Evolutionary conservation across 2,113 vertebrate species (phyloP), one percentile per base, ranked within the genome.

Genomic region (Seriola quinqueradiata): DNA sequence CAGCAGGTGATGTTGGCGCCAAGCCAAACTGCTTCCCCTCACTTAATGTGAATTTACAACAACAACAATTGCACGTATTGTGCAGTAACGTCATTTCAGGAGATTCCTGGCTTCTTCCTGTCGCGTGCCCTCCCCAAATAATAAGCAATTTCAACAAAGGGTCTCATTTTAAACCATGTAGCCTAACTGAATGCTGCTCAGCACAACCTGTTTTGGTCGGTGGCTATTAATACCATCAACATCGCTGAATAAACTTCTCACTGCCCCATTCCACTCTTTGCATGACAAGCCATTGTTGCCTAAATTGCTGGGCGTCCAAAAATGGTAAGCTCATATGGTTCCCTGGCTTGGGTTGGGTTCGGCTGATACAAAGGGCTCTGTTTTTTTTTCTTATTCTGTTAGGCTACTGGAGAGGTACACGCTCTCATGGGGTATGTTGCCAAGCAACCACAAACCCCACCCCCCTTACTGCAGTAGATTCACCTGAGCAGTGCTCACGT

Each of bases 351-450:
- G 89, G 92, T 74, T 88, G 86, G 90, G 91, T 82, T 76, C 63
- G 16, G 21, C 52, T 66, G 13, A 70, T 40, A 91, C 89, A 92
- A 92, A 87, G 40, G 68, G 19, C 55, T 76, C 17, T 59, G 40
- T 23, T 55, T 57, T 75, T 75, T 50, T 67, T 38, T 79, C 66
- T 55, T 44, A 50, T 75, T 70, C 60, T 70, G 66, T 84, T 61
- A 42, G 40, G 40, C 40, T 42, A 74, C 82, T 64, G 61, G 82
- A 82, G 89, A 86, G 48, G 12, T 7, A 11, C 65, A 70, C 10
- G 42, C 64, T 90, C 87, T 85, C 90, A 70, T 69, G 78, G 85
- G 82, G 55, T 28, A 71, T 52, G 92, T 92, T 90, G 68, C 92
- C 48, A 55, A 0, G 93, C 87, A 83, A 93, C 92, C 44, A 5